Base-by-base conservation (phyloP, 2,113 vertebrate species). In the Thamnophis sirtalis region DNA sequence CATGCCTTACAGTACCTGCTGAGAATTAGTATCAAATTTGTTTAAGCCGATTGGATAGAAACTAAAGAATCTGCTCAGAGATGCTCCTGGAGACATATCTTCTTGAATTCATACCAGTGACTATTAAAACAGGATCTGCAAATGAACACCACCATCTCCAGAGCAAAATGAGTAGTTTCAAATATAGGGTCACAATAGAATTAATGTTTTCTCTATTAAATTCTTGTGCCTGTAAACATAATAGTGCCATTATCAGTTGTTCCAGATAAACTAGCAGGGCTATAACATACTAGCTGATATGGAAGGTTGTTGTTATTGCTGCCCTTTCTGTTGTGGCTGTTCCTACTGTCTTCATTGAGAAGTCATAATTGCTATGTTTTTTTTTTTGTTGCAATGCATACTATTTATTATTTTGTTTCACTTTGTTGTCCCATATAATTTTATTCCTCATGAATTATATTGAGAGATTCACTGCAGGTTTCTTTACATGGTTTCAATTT, bases 401-500 rank as follows among this genome's bases (percentile, higher is more conserved):
- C 21, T 87, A 58, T 91, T 86, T 84, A 80, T 43, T 9, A 26
- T 38, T 73, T 87, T 53, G 15, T 50, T 33, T 56, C 56, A 9
- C 28, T 43, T 48, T 43, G 24, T 48, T 86, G 26, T 51, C 19
- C 6, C 17, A 87, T 38, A 80, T 11, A n/a, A 49, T 17, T 13
- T 28, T 10, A 21, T n/a, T 21, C 38, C 3, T 15, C 19, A 8
- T 49, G 54, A 58, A 84, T 91, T 85, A 56, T 87, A 51, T 24
- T 87, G 33, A 24, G 55, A 51, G 43, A 87, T 87, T 88, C 28
- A 89, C 63, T 73, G 86, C 38, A 90, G 60, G 92, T 43, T n/a
- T 22, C 54, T 84, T 93, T 55, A n/a, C 85, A 11, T 33, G 92
- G 38, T 56, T 58, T 68, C 28, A 92, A 84, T 89, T 85, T 92